phyloP scores from a whole-genome alignment of 2,888 invertebrate species.

The Philhelius pedissequus region DNA sequence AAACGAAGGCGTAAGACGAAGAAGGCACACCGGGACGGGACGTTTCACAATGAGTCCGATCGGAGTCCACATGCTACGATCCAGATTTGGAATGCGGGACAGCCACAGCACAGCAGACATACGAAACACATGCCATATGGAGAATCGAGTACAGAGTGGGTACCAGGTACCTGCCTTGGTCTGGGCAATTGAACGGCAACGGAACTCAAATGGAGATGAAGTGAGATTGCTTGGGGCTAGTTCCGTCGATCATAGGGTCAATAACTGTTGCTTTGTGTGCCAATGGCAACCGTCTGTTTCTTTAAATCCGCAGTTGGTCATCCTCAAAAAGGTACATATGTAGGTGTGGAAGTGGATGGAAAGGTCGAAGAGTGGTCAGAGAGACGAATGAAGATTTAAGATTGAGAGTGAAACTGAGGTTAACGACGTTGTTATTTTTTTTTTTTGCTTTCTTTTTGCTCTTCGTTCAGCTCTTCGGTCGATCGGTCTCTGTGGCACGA shows the following conservation, averaged over 20 bases:
- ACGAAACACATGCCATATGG: constrained; percentile 61
- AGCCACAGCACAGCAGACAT: constrained; percentile 44
- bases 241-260: constrained; percentile 48
- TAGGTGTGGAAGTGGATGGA: background rate
- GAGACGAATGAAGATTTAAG: constrained; percentile 48
- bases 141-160: background rate
- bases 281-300: constrained; percentile 47
- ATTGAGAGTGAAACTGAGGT: constrained; percentile 41
- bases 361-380: background rate
- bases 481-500: constrained; percentile 43
- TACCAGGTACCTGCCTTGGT: constrained; percentile 47
- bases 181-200: background rate
- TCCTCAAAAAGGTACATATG: no score
- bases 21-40: no score
- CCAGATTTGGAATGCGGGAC: constrained; percentile 55
- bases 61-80: constrained; percentile 54
- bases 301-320: constrained; percentile 43
- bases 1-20: background rate
- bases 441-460: background rate
- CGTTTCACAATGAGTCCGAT: background rate
- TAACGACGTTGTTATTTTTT: constrained; percentile 40
- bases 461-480: background rate
- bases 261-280: constrained; percentile 57
- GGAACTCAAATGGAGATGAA: constrained; percentile 29
- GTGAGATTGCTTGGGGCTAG: constrained; percentile 40